Percentiles rank a stretch among this genome's conserved stretches.
Conservation (phyloP, 2,888 invertebrate genomes). For the Athetis lepigone region DNA sequence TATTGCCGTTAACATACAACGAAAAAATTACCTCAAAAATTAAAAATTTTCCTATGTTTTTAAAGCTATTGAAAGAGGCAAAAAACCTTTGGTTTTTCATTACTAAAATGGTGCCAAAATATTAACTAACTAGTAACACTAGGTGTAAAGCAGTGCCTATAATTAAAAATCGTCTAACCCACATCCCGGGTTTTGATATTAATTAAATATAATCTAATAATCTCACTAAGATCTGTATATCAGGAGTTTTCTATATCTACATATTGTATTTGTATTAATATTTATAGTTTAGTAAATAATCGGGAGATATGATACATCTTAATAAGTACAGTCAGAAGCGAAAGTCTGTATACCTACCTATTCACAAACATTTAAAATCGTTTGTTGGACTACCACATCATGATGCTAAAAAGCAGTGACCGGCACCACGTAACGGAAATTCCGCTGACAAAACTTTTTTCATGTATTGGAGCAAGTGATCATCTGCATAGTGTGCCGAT, state of each 20-base stretch:
- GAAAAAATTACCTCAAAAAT: conserved; percentile 2
- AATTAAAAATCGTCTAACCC: conserved; percentile 21
- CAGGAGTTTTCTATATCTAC: conserved; percentile 50
- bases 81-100: conserved; percentile 51
- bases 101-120: conserved; percentile 66
- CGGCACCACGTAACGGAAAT: too few relatives aligned
- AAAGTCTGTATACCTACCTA: not conserved
- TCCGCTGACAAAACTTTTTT: too few relatives aligned
- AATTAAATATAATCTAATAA: conserved; percentile 52
- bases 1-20: conserved; percentile 1
- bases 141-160: conserved; percentile 61
- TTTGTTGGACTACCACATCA: not conserved
- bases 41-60: conserved; percentile 13
- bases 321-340: not conserved
- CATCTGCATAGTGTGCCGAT: too few relatives aligned
- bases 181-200: not conserved
- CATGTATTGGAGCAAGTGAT: too few relatives aligned
- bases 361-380: not conserved
- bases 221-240: conserved; percentile 70
- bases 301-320: not conserved
- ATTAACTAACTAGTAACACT: conserved; percentile 54
- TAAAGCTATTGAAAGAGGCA: conserved; percentile 56
- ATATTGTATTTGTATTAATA: conserved; percentile 42
- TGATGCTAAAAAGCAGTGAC: not conserved
- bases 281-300: conserved; percentile 2